Base-by-base conservation (phyloP, 2,113 vertebrate species). In the Microtus richardsoni region DNA sequence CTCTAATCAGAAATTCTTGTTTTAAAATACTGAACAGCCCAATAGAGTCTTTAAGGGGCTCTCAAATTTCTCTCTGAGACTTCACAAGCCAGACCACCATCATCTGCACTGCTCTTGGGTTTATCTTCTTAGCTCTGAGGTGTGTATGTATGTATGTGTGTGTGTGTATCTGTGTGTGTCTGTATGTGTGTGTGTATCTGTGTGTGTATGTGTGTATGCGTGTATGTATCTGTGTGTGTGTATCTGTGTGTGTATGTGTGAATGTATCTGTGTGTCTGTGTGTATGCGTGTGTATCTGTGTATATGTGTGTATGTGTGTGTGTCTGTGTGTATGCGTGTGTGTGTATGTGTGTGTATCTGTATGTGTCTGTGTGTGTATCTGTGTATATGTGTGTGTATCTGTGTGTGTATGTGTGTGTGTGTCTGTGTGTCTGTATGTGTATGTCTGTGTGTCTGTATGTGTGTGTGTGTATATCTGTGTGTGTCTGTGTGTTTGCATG, bases 121-220 rank as follows among this genome's bases (percentile, higher is more conserved):
- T 64, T 44, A 84, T 62, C 80, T 64, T 82, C 36, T 62, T 41
- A 84, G n/a, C 7, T 62, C 24, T 30, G 7, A 16, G 0, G 33
- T 62, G n/a, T 17, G 54, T 60, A 21, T 39, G 52, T 75, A 2
- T 75, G 73, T 75, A 11, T 75, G 12, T 44, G 2, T 75, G 5
- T 75, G 11, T 44, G 12, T 26, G 9, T 74, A 21, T 74, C 0
- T 74, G 4, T 74, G 4, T 74, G 21, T 71, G n/a, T 19, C 2
- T 19, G 16, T 71, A 16, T n/a, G 36, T 70, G 6, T 60, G 60
- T 60, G 60, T 54, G 13, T 54, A 0, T 54, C 3, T 54, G 52
- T 54, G 4, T 54, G 4, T 54, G 0, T 54, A 2, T 54, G 16
- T 54, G 4, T 54, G 16, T 17, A 0, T 54, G 3, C 17, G 0